These are phyloP conservation scores for Pherbina coryleti DNA, from an alignment of 2,888 invertebrate species.

Conservation along the genomic window DNA sequence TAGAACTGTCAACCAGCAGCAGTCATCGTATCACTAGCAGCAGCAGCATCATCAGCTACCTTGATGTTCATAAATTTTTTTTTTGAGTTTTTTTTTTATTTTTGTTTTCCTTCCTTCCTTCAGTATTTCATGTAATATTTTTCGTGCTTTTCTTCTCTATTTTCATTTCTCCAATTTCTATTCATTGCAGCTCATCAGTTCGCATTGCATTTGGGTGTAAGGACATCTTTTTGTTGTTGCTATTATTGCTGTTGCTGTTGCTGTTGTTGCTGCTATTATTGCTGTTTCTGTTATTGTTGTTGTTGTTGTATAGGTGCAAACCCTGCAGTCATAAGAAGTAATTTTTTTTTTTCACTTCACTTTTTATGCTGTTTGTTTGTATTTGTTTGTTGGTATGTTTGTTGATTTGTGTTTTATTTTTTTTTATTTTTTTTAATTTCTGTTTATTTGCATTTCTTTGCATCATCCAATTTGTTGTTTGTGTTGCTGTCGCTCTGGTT, in stretches of 20 bases:
- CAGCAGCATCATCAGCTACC: constrained; percentile 7
- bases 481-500: constrained; percentile 22
- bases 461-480: constrained; percentile 60
- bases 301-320: constrained; percentile 35
- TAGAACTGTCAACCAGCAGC: constrained; percentile 44
- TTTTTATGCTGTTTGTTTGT: constrained; percentile 27
- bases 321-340: constrained; percentile 43
- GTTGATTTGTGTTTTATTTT: constrained; percentile 28
- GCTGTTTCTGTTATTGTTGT: constrained; percentile 14
- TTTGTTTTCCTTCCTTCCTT: not conserved
- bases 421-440: constrained; percentile 62
- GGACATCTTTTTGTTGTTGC: constrained; percentile 24
- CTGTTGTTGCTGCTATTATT: not conserved
- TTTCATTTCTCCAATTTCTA: constrained; percentile 51
- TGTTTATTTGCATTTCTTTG: constrained; percentile 61
- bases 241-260: not conserved
- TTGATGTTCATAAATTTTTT: constrained; percentile 1
- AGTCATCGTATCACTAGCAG: not conserved
- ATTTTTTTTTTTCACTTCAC: constrained; percentile 15
- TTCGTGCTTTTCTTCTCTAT: constrained; percentile 35
- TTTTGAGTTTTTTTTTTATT: not conserved
- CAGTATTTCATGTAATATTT: not conserved
- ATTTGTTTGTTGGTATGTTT: constrained; percentile 23
- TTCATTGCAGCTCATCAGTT: constrained; percentile 54
- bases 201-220: constrained; percentile 34